Evolutionary conservation across 1,140 invertebrate genomes (phyloP), one percentile per base, ranked within the genome.

Genomic region (Caenorhabditis elegans): DNA sequence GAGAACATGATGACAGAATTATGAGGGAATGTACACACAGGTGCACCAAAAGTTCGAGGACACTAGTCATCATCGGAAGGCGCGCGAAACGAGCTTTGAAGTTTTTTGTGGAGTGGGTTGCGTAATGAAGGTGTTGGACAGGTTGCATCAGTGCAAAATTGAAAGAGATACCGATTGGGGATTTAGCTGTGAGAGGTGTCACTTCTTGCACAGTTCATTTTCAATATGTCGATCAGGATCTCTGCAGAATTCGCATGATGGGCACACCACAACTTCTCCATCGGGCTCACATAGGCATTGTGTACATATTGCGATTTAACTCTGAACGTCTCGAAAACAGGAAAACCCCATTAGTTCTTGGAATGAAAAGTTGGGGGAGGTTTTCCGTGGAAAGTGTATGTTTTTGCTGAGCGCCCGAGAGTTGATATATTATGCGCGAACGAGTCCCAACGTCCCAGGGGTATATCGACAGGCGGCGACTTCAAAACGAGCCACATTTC

Each of bases 401-500:
- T 70, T 70, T 70, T 70, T 70, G 13, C n/a, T 36, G 11, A 34
- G 3, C 8, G n/a, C 34, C 60, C 31, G 43, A 36, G 34, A 70
- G 60, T 70, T 70, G 60, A 70, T 70, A 60, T 60, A 70, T 70
- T 70, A 70, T 70, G 60, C 60, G 34, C 60, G 60, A 70, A 70
- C 60, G 60, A 70, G 60, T 70, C 60, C 15, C 51, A 55, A 15
- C 51, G 17, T 39, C 60, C 60, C 60, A 70, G 60, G 60, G 60
- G 60, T 70, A 31, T n/a, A n/a, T n/a, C 34, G 13, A 24, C 13
- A 70, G 34, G 31, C 60, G 60, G 60, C 60, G 19, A 70, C 60
- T 70, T 70, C 60, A 70, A 70, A 70, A 70, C 60, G 60, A 70
- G 60, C 60, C 60, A 39, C 60, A 70, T 70, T 70, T 70, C 60